phyloP scores from a whole-genome alignment of 2,888 invertebrate genomes.

The Lamellibrachia columna region DNA sequence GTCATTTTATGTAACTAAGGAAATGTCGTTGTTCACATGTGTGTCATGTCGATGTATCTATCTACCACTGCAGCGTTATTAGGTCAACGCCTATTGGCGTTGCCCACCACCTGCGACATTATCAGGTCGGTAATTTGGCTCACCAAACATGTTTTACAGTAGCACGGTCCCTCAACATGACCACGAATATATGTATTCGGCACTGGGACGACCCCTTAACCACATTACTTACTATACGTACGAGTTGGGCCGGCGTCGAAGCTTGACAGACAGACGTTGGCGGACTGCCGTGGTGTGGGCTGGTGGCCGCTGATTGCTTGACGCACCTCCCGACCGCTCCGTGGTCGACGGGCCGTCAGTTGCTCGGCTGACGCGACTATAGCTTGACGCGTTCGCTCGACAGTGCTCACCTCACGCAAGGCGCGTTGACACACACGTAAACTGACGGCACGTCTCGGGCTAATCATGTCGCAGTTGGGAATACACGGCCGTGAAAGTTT shows the following conservation, averaged over 20 bases:
- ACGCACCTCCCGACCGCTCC: not conserved
- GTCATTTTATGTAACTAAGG: not conserved
- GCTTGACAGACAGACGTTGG: not conserved
- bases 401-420: not conserved
- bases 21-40: not conserved
- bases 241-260: not conserved
- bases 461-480: not conserved
- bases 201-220: not conserved
- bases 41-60: not conserved
- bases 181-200: not conserved
- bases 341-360: not conserved
- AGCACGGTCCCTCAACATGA: not conserved
- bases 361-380: not conserved
- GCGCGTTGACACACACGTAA: not conserved
- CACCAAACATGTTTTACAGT: not conserved
- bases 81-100: not conserved
- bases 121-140: not conserved
- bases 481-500: conserved; percentile 10
- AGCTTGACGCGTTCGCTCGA: not conserved
- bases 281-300: not conserved
- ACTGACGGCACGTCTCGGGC: not conserved
- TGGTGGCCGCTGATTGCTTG: not conserved
- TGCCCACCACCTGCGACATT: not conserved
- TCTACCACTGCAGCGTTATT: not conserved
- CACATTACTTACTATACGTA: not conserved